phyloP scores from a whole-genome alignment of 2,797 vertebrate genomes.

The Eulemur albifrons region DNA sequence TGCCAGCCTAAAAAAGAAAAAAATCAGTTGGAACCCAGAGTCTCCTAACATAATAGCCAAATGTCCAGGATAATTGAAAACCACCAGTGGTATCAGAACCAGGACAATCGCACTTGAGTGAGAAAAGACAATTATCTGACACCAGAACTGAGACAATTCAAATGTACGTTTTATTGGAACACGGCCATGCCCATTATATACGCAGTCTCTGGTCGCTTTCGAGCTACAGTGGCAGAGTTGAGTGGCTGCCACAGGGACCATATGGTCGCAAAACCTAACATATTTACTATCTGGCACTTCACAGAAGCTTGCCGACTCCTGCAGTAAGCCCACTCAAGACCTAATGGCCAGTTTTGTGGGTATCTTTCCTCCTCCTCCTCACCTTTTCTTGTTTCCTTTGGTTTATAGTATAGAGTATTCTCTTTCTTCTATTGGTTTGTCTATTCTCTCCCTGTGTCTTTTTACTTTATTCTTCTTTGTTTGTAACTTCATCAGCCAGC shows the following conservation, averaged over 20 bases:
- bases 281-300: not conserved
- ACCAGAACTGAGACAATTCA: accelerated
- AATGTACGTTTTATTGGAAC: not conserved
- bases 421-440: not conserved
- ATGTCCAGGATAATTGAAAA: not conserved
- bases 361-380: not conserved
- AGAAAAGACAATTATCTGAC: not conserved
- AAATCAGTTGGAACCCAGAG: not conserved
- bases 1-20: not conserved
- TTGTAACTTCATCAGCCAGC: not conserved
- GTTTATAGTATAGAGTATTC: not conserved
- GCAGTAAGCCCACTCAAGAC: not conserved
- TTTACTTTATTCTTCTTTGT: not conserved
- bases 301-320: not conserved
- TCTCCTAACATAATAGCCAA: not conserved
- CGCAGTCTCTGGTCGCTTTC: not conserved
- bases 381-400: not conserved
- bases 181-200: not conserved
- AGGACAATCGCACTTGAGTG: not conserved
- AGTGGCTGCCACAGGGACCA: not conserved
- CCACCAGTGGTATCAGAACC: not conserved
- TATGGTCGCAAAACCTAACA: not conserved
- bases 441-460: not conserved
- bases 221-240: not conserved
- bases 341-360: not conserved